Conservation (phyloP, 2,113 vertebrate genomes). For the Microcebus lehilahytsara region DNA sequence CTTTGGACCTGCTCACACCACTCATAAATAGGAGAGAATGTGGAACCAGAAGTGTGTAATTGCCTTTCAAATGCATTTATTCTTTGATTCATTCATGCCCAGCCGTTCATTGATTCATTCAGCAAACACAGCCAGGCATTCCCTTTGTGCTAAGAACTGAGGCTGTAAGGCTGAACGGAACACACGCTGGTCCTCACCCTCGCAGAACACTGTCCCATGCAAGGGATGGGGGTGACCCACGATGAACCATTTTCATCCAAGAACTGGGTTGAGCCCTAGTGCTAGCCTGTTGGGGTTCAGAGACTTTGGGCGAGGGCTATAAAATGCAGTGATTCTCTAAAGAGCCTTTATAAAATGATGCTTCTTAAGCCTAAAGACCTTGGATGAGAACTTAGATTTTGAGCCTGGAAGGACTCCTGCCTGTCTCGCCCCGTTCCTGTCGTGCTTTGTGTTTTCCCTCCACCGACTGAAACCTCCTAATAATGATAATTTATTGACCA, state of each 20-base stretch:
- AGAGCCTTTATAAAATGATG: background rate
- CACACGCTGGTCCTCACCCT: background rate
- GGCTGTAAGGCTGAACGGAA: background rate
- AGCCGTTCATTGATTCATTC: background rate
- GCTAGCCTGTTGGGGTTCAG: background rate
- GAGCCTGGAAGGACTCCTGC: background rate
- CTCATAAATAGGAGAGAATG: no score
- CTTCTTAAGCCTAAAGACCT: background rate
- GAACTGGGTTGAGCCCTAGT: background rate
- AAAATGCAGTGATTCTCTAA: background rate
- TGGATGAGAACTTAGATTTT: background rate
- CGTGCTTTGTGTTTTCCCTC: background rate
- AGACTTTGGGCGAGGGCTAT: background rate
- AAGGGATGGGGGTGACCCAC: background rate
- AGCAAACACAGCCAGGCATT: background rate
- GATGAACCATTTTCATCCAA: background rate
- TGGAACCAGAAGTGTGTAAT: background rate
- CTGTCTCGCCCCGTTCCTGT: background rate
- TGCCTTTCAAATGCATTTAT: background rate
- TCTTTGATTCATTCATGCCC: background rate
- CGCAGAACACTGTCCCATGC: background rate
- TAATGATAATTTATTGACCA: background rate
- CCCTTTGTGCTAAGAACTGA: background rate
- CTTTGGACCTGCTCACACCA: background rate
- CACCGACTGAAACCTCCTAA: background rate